Base-by-base conservation (phyloP, 1,140 invertebrate genomes). In the Melanaphis sacchari region DNA sequence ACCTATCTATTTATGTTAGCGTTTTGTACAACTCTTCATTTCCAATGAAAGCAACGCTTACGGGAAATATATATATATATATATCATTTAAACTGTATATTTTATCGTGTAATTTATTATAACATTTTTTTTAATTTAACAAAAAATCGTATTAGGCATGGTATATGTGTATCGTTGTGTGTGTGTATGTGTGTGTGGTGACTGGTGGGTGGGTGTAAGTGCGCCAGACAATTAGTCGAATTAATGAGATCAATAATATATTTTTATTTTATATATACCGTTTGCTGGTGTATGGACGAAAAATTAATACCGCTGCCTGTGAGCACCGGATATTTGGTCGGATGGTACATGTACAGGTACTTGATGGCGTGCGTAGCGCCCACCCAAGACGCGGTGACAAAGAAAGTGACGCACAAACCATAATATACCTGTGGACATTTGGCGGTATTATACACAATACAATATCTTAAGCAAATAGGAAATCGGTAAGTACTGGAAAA, bases 281-380 rank as follows among this genome's bases (percentile, higher is more conserved):
- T 93, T 46, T 93, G 76, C 7, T 93, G 91, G 36, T 93, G 91
- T 49, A 93, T 93, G 24, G 91, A 93, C 81, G 91, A 93, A 40
- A 84, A 93, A 31, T 93, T 93, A 26, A 93, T 85, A 1, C 76
- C 76, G 18, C 43, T 84, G 46, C 91, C 76, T 9, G 54, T 93
- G 22, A 93, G 91, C 46, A 93, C 91, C 26, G 91, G 91, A 84
- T 93, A 93, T 40, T 93, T 93, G 36, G 91, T 93, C 9, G 93
- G 97, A 95, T 95, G 91, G 24, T 93, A 93, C 81, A 93, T 84
- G 22, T 98, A 98, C 95, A 98, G 96, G 95, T 98, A 97, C 95
- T 98, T 98, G 94, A 98, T 97, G 95, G 97, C 97, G 95, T 98
- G 98, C 8, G 98, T 98, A 22, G 97, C 97, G 24, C 97, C 98